Evolutionary conservation across 2,113 vertebrate genomes (phyloP).

Genomic region (Machaerirhynchus nigripectus): DNA sequence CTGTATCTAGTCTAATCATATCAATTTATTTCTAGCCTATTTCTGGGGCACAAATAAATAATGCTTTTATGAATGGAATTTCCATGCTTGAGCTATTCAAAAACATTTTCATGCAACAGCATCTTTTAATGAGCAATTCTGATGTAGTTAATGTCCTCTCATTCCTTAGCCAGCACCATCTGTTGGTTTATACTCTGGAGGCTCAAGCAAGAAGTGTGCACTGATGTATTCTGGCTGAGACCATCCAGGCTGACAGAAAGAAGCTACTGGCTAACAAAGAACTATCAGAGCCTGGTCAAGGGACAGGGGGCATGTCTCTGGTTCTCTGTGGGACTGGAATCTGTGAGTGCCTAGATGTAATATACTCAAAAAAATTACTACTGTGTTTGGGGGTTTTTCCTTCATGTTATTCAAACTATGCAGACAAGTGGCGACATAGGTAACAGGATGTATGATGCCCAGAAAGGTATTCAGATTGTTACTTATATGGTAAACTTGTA

Average conservation of each 20-base stretch:
- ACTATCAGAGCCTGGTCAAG: background rate
- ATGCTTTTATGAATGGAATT: background rate
- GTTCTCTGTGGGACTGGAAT: background rate
- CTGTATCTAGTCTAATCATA: background rate
- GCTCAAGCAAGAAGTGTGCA: background rate
- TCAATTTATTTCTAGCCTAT: background rate
- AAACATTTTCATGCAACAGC: background rate
- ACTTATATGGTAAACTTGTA: background rate
- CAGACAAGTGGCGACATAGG: background rate
- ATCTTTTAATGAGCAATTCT: background rate
- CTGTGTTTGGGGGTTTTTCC: background rate
- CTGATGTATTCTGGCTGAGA: background rate
- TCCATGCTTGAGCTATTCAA: background rate
- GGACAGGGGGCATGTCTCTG: background rate
- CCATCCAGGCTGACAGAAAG: background rate
- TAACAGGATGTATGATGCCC: accelerated
- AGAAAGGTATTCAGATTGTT: background rate
- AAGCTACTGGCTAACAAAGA: background rate
- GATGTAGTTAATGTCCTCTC: background rate
- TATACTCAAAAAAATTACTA: background rate
- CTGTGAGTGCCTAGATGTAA: background rate
- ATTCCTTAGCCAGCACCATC: background rate
- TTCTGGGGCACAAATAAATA: background rate
- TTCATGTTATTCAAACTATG: background rate
- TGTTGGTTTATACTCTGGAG: background rate